Conservation (phyloP, 1,140 invertebrate species). For the Hyles vespertilio region DNA sequence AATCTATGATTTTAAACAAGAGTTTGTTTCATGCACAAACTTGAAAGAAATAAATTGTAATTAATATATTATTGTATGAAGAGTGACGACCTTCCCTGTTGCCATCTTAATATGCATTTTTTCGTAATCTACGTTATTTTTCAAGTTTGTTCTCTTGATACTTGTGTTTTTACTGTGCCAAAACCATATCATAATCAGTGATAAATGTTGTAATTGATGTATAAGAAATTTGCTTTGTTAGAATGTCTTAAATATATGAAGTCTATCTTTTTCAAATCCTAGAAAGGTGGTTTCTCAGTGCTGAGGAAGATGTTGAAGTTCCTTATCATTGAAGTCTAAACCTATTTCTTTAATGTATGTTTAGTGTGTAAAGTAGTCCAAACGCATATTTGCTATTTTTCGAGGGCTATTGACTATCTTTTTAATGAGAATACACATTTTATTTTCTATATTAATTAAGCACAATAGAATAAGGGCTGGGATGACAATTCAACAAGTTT, state of each 20-base stretch:
- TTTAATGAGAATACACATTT: conserved; percentile 39
- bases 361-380: conserved; percentile 42
- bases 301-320: conserved; percentile 52
- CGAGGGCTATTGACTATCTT: conserved; percentile 53
- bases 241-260: conserved; percentile 13
- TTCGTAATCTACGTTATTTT: conserved; percentile 1
- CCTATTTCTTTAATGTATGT: conserved; percentile 21
- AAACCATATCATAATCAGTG: conserved; percentile 68
- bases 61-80: too few species aligned
- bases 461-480: conserved; percentile 63
- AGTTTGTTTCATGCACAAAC: conserved; percentile 6
- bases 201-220: conserved; percentile 46
- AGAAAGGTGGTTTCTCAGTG: conserved; percentile 24
- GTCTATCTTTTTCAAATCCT: conserved; percentile 14
- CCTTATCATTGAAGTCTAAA: conserved; percentile 31
- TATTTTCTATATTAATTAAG: conserved; percentile 45
- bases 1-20: too few species aligned
- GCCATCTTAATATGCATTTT: too few species aligned
- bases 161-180: conserved; percentile 61
- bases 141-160: conserved; percentile 35
- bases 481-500: conserved; percentile 45
- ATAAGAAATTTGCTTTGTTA: conserved; percentile 16
- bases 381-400: conserved; percentile 64
- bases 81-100: too few species aligned
- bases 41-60: not conserved